Evolutionary conservation across 2,113 vertebrate genomes (phyloP).

Genomic region (Oreochromis spilurus): DNA sequence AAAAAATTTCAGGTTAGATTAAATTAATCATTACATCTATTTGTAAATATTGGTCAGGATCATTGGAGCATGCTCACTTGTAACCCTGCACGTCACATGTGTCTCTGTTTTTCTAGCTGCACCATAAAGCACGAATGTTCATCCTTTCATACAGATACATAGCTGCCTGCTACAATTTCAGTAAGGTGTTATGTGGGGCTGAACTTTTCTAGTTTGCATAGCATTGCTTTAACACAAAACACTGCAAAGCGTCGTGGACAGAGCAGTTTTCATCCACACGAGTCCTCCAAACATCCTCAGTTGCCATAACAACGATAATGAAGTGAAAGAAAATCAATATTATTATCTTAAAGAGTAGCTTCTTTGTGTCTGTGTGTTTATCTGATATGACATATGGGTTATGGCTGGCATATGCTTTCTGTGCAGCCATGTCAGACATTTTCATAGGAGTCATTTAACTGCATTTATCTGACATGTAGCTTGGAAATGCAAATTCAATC

Average conservation of each 20-base stretch:
- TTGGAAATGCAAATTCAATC: not conserved
- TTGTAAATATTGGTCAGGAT: no score
- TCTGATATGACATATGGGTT: not conserved
- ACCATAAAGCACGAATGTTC: rapidly evolving
- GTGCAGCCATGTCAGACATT: not conserved
- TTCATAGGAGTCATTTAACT: not conserved
- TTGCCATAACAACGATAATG: not conserved
- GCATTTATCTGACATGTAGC: not conserved
- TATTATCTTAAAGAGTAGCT: not conserved
- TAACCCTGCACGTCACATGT: no score
- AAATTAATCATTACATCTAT: no score
- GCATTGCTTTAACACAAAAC: not conserved
- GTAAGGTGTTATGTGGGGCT: not conserved
- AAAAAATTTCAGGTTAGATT: no score
- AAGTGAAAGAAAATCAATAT: not conserved
- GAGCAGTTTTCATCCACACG: not conserved
- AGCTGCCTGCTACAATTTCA: not conserved
- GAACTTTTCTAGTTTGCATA: not conserved
- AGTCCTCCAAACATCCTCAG: not conserved
- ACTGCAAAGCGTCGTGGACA: not conserved
- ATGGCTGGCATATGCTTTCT: not conserved
- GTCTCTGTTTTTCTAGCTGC: rapidly evolving
- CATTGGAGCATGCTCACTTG: no score
- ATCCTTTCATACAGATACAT: not conserved
- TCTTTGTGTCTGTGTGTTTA: not conserved